Evolutionary conservation across 2,888 invertebrate species (phyloP), one percentile per base, ranked within the genome.

Genomic region (Chrysolina americana): DNA sequence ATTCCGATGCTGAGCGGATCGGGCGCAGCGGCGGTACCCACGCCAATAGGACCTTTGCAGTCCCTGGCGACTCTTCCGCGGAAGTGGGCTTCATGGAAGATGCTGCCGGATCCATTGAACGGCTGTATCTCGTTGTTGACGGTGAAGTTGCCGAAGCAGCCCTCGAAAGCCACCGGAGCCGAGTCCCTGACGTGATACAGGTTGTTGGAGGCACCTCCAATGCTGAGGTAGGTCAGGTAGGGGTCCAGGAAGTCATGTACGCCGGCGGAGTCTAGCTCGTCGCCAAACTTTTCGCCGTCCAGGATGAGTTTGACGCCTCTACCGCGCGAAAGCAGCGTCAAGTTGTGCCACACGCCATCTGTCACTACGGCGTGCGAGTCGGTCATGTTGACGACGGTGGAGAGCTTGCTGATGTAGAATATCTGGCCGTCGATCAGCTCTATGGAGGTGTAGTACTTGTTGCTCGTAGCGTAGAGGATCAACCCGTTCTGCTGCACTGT

Each of bases 221-320:
- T 88, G 2, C 94, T 93, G 70, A 98, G 88, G 5, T 92, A 90
- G 0, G 95, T 95, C 66, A 98, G 89, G 85, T 97, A 96, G 0
- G 98, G 96, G 87, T 97, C 97, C 47, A 97, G 90, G 85, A 97
- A 97, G 85, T 97, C 96, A 85, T 98, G 98, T 0, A 96, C 94
- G 3, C 95, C 94, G 15, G 94, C 94, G 0, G 94, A 91, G 84
- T 97, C 96, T 5, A 97, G 89, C 86, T 96, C 96, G 84, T 97
- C 96, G 0, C 96, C 96, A 1, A 94, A 91, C 78, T 92, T 90
- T 10, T 75, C 71, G 23, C 90, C 92, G 85, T 97, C 95, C 3
- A 97, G 89, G 53, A 94, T 88, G 21, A 97, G 86, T 74, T 93
- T 91, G 47, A 97, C 89, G 9, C 93, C 93, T 75, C 95, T 90